Evolutionary conservation across 64 coral and sea anemone species (phyloP), one percentile per base, ranked within the genome.

Genomic region (Pocillopora verrucosa): DNA sequence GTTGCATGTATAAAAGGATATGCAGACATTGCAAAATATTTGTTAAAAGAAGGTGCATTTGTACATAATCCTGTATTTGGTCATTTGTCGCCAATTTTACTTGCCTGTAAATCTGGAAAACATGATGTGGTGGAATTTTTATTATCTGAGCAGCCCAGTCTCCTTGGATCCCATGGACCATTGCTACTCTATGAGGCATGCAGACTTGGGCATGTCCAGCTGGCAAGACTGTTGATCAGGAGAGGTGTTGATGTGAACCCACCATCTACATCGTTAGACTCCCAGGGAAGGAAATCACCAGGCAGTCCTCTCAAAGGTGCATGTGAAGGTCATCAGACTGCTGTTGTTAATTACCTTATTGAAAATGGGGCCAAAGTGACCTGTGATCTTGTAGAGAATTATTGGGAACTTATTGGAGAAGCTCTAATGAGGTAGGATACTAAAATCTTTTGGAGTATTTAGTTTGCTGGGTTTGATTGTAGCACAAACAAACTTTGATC

Each of bases 341-440:
- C 26, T 19, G 80, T 95, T 61, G 75, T 94, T 74, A 89, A 93
- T 60, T 99, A 95, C 84, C 67, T 99, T 15, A 93, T 99, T 20
- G 93, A 99, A 93, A 95, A 99, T 76, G 93, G 94, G 58, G 97
- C 97, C 24, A 80, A 92, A 36, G 94, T 99, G 60, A 99, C 84
- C 34, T 35, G 72, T 10, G 77, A 80, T 26, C 77, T 89, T 60
- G 92, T 99, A 34, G 90, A 99, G 58, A 60, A 85, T 45, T 92
- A 88, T 80, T 89, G 89, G 79, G 90, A 99, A 64, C 58, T 93
- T 13, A 82, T 99, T 74, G 91, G 91, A 76, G 89, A 95, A 35
- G 97, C 92, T 10, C 73, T 99, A 51, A 72, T 90, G 25, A 99
- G 90, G 97, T 99, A 89, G 80, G 58, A 38, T 9, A 72, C 19